phyloP scores from a whole-genome alignment of 2,888 invertebrate genomes.

The Mamestra brassicae region DNA sequence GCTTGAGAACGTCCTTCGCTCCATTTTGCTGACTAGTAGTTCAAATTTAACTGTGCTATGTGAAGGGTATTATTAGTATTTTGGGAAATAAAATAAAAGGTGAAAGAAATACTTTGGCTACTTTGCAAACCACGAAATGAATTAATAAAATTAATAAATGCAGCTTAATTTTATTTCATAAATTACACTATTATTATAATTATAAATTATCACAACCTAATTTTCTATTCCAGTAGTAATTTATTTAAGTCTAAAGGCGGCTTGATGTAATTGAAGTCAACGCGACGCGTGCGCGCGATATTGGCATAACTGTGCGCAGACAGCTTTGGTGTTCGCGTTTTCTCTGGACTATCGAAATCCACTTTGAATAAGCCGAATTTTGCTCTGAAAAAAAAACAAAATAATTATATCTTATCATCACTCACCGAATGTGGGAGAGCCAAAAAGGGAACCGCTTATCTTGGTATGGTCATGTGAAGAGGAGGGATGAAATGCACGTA shows the following conservation, averaged over 20 bases:
- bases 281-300: slow-evolving; percentile 80
- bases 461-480: too few relatives aligned
- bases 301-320: slow-evolving; percentile 84
- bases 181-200: slow-evolving; percentile 51
- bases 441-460: too few relatives aligned
- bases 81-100: too few relatives aligned
- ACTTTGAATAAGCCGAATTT: slow-evolving; percentile 88
- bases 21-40: too few relatives aligned
- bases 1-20: too few relatives aligned
- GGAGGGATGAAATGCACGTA: too few relatives aligned
- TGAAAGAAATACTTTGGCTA: too few relatives aligned
- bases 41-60: too few relatives aligned
- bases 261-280: slow-evolving; percentile 82
- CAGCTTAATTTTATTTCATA: slow-evolving; percentile 32
- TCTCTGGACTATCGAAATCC: slow-evolving; percentile 83
- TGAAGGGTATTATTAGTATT: too few relatives aligned
- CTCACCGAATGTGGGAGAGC: too few relatives aligned
- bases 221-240: slow-evolving; percentile 40
- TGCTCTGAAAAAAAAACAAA: slow-evolving; percentile 75
- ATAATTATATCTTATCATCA: too few relatives aligned
- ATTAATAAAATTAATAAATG: neutral
- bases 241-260: slow-evolving; percentile 51
- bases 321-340: slow-evolving; percentile 84
- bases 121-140: too few relatives aligned
- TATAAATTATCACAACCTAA: slow-evolving; percentile 47